These are phyloP conservation scores for Melieria picta DNA, from an alignment of 2,888 invertebrate species.

Conservation along the genomic window DNA sequence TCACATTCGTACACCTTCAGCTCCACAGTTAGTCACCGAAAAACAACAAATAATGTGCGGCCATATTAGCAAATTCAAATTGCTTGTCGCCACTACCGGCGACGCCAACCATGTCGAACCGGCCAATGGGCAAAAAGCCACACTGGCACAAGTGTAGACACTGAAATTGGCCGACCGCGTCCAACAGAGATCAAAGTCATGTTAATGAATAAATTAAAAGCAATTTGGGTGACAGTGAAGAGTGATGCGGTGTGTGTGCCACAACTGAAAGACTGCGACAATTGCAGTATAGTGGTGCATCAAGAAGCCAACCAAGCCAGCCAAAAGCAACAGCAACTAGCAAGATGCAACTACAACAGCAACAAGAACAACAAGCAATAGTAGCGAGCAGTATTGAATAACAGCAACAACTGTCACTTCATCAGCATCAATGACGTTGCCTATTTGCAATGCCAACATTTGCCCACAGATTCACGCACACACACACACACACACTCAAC, in stretches of 20 bases:
- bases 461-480: background rate
- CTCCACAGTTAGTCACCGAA: no score
- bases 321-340: background rate
- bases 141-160: no score
- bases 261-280: background rate
- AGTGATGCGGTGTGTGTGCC: background rate
- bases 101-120: no score
- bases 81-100: no score
- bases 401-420: slow-evolving; percentile 15
- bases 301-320: background rate
- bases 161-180: no score
- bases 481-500: background rate
- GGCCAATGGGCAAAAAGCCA: no score
- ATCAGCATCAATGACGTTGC: slow-evolving; percentile 14
- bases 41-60: no score
- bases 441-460: background rate
- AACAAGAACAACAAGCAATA: slow-evolving; percentile 3
- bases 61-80: no score
- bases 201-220: slow-evolving; percentile 39
- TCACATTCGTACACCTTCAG: no score
- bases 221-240: slow-evolving; percentile 25
- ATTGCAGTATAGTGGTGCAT: no score
- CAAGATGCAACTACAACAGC: slow-evolving; percentile 1
- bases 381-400: slow-evolving; percentile 8
- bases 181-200: background rate